phyloP scores from a whole-genome alignment of 2,888 invertebrate species.

The Watsonalla binaria region DNA sequence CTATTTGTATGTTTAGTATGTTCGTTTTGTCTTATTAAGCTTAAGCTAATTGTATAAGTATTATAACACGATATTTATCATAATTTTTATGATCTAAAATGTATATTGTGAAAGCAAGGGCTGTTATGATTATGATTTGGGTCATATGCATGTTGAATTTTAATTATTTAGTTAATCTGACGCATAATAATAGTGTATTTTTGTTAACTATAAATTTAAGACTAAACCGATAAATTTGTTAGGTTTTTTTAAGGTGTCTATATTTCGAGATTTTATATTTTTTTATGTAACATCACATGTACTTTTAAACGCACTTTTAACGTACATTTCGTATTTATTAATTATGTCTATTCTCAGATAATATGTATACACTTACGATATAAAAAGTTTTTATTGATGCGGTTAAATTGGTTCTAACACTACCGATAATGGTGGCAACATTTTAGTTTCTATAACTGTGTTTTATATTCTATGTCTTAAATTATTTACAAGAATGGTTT shows the following conservation, averaged over 20 bases:
- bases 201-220: no score
- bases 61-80: background rate
- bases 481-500: background rate
- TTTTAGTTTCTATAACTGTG: no score
- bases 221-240: conserved; percentile 23
- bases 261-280: conserved; percentile 30
- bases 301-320: conserved; percentile 38
- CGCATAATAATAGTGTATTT: conserved; percentile 38
- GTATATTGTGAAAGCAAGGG: background rate
- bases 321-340: conserved; percentile 36
- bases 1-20: no score
- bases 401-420: background rate
- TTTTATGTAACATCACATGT: conserved; percentile 44
- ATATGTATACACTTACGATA: conserved; percentile 29
- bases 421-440: no score
- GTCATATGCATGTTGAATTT: no score
- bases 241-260: conserved; percentile 43
- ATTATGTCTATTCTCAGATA: conserved; percentile 26
- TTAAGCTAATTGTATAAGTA: no score
- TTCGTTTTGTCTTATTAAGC: no score
- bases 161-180: conserved; percentile 11
- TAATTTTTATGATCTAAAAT: background rate
- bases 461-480: no score
- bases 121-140: background rate
- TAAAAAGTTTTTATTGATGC: background rate